Conservation (phyloP, 2,113 vertebrate genomes). For the Phainopepla nitens region DNA sequence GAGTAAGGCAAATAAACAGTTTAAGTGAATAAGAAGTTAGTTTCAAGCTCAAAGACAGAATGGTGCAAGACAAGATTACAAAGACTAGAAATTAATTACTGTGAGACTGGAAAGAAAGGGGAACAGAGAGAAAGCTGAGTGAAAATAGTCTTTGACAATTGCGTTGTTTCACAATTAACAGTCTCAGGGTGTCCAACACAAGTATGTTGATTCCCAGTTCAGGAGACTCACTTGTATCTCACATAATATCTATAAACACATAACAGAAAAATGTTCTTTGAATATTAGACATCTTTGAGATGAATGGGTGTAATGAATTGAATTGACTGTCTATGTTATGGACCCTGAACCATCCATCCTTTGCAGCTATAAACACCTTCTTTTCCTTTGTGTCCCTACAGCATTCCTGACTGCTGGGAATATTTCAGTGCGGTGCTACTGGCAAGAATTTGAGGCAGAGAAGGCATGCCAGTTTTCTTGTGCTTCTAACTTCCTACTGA, state of each 20-base stretch:
- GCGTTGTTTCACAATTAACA: background rate
- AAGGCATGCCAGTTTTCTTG: background rate
- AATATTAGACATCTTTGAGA: background rate
- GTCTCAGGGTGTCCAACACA: background rate
- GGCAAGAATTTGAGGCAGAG: background rate
- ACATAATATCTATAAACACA: background rate
- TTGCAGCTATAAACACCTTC: background rate
- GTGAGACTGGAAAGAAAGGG: background rate
- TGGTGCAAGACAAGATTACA: background rate
- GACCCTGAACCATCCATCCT: background rate
- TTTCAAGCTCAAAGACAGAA: background rate
- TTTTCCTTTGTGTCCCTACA: background rate
- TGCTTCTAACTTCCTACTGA: background rate
- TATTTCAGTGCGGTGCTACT: background rate
- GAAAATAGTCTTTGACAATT: background rate
- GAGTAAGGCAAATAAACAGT: background rate
- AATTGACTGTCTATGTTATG: background rate
- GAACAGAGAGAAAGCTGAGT: background rate
- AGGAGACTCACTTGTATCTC: background rate
- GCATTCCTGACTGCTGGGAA: background rate
- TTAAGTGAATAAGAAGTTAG: background rate
- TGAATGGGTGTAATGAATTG: background rate
- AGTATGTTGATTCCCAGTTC: background rate
- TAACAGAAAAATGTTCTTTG: background rate
- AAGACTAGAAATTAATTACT: background rate